A percentile compares a stretch with the other conserved stretches of the same genome.
These are phyloP conservation scores for Triplophysa rosa DNA, from an alignment of 2,113 vertebrate genomes.

Conservation along the genomic window DNA sequence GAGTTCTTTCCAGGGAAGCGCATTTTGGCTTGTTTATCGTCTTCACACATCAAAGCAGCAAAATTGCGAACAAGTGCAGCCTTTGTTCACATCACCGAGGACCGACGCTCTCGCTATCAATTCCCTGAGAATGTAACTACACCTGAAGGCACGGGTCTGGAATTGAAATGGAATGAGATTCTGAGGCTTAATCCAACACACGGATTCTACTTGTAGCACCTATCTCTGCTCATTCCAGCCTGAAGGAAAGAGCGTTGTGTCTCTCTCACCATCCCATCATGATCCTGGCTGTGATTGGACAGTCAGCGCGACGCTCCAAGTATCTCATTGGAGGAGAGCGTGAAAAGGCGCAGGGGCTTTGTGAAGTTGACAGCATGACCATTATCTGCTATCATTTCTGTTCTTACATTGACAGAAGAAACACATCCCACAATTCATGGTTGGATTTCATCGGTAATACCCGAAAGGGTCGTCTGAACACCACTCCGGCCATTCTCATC, in stretches of 20 bases:
- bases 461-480: conserved; percentile 3
- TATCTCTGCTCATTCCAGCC: conserved; percentile 41
- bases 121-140: conserved; percentile 54
- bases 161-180: conserved; percentile 61
- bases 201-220: conserved; percentile 52
- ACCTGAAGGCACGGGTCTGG: conserved; percentile 49
- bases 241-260: conserved; percentile 48
- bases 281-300: conserved; percentile 41
- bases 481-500: neutral
- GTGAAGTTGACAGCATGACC: conserved; percentile 24
- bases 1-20: conserved; percentile 33
- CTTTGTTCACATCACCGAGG: conserved; percentile 38
- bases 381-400: conserved; percentile 21
- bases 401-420: conserved; percentile 24
- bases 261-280: conserved; percentile 25
- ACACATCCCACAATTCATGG: conserved; percentile 16
- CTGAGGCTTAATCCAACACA: conserved; percentile 61
- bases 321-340: conserved; percentile 29
- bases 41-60: conserved; percentile 30
- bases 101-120: conserved; percentile 47
- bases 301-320: conserved; percentile 19
- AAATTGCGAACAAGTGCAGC: conserved; percentile 39
- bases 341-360: conserved; percentile 16
- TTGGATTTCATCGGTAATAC: conserved; percentile 16
- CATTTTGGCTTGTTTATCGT: conserved; percentile 33